Conservation (phyloP, 2,797 vertebrate genomes). For the Bovichtus variegatus region DNA sequence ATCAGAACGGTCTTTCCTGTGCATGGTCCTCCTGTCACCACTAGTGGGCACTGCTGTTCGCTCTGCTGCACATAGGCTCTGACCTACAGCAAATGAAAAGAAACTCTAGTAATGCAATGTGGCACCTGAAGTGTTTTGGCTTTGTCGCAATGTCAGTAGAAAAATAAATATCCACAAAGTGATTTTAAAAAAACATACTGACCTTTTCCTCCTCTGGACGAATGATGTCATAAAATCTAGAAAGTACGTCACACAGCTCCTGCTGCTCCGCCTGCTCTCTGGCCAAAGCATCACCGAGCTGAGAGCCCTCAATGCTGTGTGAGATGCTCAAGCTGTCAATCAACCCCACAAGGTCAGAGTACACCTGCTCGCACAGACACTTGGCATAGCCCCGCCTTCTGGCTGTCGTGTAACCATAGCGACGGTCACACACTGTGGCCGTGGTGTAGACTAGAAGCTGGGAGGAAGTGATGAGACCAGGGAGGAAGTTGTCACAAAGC, state of each 20-base stretch:
- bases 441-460: constrained; percentile 80
- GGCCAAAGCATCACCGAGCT: constrained; percentile 25
- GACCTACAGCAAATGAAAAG: constrained; percentile 55
- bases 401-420: constrained; percentile 76
- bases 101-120: not conserved
- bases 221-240: constrained; percentile 76
- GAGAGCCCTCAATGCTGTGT: not conserved
- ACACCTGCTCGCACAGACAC: constrained; percentile 83
- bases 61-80: constrained; percentile 78
- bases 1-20: constrained; percentile 87
- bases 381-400: constrained; percentile 75
- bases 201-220: constrained; percentile 77
- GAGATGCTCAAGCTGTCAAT: constrained; percentile 49
- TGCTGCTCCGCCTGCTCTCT: constrained; percentile 74
- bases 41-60: constrained; percentile 71
- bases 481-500: constrained; percentile 83
- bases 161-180: not conserved
- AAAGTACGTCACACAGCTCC: constrained; percentile 74
- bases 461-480: constrained; percentile 68
- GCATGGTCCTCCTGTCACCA: constrained; percentile 84
- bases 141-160: not conserved
- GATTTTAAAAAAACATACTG: constrained; percentile 22
- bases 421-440: constrained; percentile 71
- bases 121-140: not conserved
- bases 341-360: constrained; percentile 77